Conservation (phyloP, 2,888 invertebrate genomes). For the Leucoptera coffeella region DNA sequence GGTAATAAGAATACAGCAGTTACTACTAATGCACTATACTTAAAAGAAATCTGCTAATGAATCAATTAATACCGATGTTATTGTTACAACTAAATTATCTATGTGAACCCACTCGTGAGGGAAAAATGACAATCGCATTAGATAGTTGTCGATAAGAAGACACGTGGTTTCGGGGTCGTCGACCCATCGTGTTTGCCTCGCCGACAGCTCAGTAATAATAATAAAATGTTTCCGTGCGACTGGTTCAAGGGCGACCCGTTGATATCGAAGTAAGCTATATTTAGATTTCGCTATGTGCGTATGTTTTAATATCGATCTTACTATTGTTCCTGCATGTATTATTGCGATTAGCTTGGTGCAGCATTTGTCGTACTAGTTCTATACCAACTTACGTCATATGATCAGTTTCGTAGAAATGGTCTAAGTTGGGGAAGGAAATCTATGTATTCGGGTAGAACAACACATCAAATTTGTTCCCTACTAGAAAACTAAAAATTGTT, state of each 20-base stretch:
- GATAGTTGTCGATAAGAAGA: conserved; percentile 55
- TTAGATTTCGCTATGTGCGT: conserved; percentile 48
- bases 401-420: no score
- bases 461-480: no score
- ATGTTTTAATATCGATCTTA: conserved; percentile 17
- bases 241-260: conserved; percentile 54
- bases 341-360: conserved; percentile 1
- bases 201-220: conserved; percentile 54
- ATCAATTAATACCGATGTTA: no score
- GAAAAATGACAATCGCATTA: conserved; percentile 53
- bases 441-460: no score
- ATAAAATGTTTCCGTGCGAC: conserved; percentile 55
- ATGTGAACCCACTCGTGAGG: no score
- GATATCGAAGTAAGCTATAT: conserved; percentile 53
- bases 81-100: no score
- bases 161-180: conserved; percentile 49
- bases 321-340: conserved; percentile 7
- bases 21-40: no score
- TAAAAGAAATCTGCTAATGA: no score
- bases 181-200: conserved; percentile 51
- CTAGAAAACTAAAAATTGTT: no score
- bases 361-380: background rate
- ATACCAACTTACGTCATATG: no score
- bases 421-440: no score
- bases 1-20: no score